Evolutionary conservation across 2,113 vertebrate species (phyloP).

Genomic region (Casuarius casuarius): DNA sequence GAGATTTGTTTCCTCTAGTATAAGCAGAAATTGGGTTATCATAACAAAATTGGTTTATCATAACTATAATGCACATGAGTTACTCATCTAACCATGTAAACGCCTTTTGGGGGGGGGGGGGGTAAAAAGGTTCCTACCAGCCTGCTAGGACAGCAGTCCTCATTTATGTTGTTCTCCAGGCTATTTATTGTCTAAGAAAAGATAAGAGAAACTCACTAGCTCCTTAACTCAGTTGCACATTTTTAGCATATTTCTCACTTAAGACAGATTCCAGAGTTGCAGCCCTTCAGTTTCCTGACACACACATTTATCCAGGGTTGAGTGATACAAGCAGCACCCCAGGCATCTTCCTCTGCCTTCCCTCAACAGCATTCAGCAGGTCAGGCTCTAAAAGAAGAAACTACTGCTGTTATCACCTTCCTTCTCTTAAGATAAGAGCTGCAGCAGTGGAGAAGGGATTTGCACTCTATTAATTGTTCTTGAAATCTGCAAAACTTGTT

Average conservation of each 20-base stretch:
- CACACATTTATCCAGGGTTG: neutral
- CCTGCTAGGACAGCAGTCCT: neutral
- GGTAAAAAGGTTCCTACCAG: neutral
- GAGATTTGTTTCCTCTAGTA: neutral
- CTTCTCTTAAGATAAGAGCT: slow-evolving; percentile 38
- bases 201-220: neutral
- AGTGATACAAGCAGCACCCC: neutral
- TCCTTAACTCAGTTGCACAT: neutral
- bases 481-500: slow-evolving; percentile 35
- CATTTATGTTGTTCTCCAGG: neutral
- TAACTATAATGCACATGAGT: neutral
- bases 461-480: slow-evolving; percentile 15
- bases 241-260: slow-evolving; percentile 37
- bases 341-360: neutral
- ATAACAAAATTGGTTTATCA: neutral
- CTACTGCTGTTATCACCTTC: neutral
- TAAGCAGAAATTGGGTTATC: neutral
- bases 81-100: neutral
- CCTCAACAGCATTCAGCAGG: neutral
- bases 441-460: slow-evolving; percentile 18
- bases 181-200: neutral
- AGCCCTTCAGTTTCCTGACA: neutral
- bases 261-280: slow-evolving; percentile 26
- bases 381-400: slow-evolving; percentile 14
- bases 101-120: neutral